Evolutionary conservation across 2,888 invertebrate species (phyloP), one percentile per base, ranked within the genome.

Genomic region (Thalpophila matura): DNA sequence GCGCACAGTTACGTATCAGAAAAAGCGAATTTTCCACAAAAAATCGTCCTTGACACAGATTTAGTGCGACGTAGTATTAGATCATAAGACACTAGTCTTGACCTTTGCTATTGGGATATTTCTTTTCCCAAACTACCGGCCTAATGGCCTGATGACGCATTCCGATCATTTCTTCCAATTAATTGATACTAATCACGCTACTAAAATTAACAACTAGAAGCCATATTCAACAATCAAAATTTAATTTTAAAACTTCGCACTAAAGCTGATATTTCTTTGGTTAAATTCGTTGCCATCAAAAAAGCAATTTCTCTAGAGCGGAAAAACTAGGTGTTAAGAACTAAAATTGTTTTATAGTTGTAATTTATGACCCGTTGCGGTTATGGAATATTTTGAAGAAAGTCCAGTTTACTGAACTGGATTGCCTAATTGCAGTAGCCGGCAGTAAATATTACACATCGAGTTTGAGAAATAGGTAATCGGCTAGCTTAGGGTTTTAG

Each of bases 131-230:
- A 68, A 71, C 37, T 33, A 50, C 42, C 40, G 12, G 42, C 12
- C 55, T 81, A 80, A 80, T 81, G 64, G 65, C 59, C 51, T 14
- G 45, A 68, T 72, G 77, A 76, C 69, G 71, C 58, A 50, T 56
- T 53, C 46, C 45, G 43, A 63, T 53, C 53, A 65, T 77, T 81
- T 76, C 63, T 56, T 43, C 24, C 33, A 60, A 70, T 74, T 81
- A 74, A 81, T 75, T 76, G 68, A 49, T 63, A 42, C 16, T 33
- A 35, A 74, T 49, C 80, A 80, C 80, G 80, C 71, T 22, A 68
- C 40, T 42, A 29, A 42, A 46, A 59, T 54, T 53, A 63, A 45
- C 18, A 43, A 40, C n/a, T 40, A 31, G 22, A 14, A 49, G 29
- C 9, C 26, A 9, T 12, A 10, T 20, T 12, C 7, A n/a, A 10